Percentiles rank a stretch among this genome's conserved stretches.
These are phyloP conservation scores for Diuraphis noxia DNA, from an alignment of 1,140 invertebrate genomes.

Conservation along the genomic window DNA sequence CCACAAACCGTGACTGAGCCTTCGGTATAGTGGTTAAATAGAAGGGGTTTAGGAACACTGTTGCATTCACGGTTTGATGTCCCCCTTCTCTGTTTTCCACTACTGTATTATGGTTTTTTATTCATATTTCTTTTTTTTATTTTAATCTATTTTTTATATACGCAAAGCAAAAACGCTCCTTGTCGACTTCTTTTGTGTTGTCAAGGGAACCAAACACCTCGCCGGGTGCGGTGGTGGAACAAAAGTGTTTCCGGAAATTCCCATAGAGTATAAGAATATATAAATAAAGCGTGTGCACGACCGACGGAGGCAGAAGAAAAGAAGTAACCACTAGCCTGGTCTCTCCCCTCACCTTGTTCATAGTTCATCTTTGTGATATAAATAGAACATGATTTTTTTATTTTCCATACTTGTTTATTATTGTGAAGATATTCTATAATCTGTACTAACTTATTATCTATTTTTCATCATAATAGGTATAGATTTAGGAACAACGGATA, in stretches of 20 bases:
- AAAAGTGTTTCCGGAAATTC: conserved; percentile 50
- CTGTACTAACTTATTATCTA: neutral
- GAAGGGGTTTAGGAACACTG: conserved; percentile 28
- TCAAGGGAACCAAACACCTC: conserved; percentile 23
- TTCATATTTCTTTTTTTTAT: neutral
- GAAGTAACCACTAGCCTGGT: neutral
- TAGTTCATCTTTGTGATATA: neutral
- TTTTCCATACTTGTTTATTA: neutral
- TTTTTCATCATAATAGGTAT: neutral
- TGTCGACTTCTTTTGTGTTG: conserved; percentile 31
- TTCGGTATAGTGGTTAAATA: neutral
- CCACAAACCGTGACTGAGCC: conserved; percentile 39
- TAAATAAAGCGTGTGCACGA: neutral
- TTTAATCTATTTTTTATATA: conserved; percentile 19
- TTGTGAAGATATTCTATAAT: neutral
- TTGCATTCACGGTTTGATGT: conserved; percentile 34
- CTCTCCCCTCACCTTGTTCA: neutral
- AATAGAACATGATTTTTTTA: neutral
- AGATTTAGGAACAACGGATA: neutral
- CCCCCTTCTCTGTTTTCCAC: neutral
- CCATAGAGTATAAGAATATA: conserved; percentile 30
- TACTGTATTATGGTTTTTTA: conserved; percentile 14
- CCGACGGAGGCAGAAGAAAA: neutral
- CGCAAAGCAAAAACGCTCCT: conserved; percentile 30
- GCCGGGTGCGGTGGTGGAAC: conserved; percentile 19